Percentiles rank a stretch among this genome's conserved stretches.
Conservation (phyloP, 2,888 invertebrate genomes). For the Agonum fuliginosum region DNA sequence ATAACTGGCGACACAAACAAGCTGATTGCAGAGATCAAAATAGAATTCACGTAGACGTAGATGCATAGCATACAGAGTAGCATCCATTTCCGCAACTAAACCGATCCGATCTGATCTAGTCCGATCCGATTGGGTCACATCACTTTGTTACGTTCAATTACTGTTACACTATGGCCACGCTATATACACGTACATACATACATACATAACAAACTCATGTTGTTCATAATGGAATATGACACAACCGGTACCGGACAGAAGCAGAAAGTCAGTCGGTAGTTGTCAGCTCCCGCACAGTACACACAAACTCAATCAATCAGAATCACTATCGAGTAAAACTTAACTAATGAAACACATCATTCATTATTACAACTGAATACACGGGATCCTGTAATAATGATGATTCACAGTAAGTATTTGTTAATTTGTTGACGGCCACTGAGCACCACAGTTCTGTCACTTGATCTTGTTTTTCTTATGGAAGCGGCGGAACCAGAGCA, state of each 20-base stretch:
- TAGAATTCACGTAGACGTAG: constrained; percentile 35
- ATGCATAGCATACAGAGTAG: constrained; percentile 25
- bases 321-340: constrained; percentile 36
- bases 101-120: constrained; percentile 16
- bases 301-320: constrained; percentile 17
- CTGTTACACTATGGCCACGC: constrained; percentile 6
- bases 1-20: constrained; percentile 1
- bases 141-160: not conserved
- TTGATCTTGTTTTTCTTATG: constrained; percentile 40
- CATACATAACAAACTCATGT: constrained; percentile 33
- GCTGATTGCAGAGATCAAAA: constrained; percentile 44
- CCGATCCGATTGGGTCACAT: constrained; percentile 32
- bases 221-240: constrained; percentile 16
- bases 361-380: constrained; percentile 35
- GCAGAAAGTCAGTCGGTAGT: constrained; percentile 31
- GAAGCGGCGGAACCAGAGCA: constrained; percentile 55
- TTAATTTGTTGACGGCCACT: constrained; percentile 31
- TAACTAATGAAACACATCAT: constrained; percentile 17
- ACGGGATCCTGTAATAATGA: constrained; percentile 20
- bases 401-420: constrained; percentile 37
- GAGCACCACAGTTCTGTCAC: constrained; percentile 45
- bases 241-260: constrained; percentile 35
- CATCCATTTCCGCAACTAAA: constrained; percentile 33
- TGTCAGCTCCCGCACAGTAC: not conserved
- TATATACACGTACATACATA: constrained; percentile 38